Evolutionary conservation across 2,888 invertebrate genomes (phyloP), one percentile per base, ranked within the genome.

Genomic region (Lithophane semibrunnea): DNA sequence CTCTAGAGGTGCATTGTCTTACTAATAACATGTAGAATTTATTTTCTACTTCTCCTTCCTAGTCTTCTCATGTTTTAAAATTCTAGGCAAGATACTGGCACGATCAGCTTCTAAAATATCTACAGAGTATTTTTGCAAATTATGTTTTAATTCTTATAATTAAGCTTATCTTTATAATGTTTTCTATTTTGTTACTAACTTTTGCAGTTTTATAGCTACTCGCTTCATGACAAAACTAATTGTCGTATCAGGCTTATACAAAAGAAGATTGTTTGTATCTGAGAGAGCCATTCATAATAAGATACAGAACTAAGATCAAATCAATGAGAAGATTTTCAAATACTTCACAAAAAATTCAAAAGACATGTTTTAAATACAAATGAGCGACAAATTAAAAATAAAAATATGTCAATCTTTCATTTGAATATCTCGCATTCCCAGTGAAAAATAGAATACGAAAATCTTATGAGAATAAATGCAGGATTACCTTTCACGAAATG

Each of bases 401-500:
- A 60, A 47, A 54, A 66, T 16, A 29, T 18, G 29, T 54, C 7
- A 58, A 68, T 71, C 18, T 77, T 49, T 68, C 16, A 24, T 79
- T 79, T 24, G 1, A 64, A 58, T 77, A 44, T 21, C 29, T 67
- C 37, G 37, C 61, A 63, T 73, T 58, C 16, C 12, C 13, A 56
- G 18, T 24, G 18, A 37, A 63, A 83, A 83, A 63, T 67, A 56
- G 16, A 63, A 71, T n/a, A 79, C 21, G 18, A 84, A 71, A 49
- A 67, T 47, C 44, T 63, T 37, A 71, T 63, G 66, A 49, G 49
- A 68, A 29, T 47, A 71, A 79, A 66, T 67, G 24, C 47, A 71
- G 65, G 66, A 70, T 70, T 83, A 83, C 60, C 60, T 58, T 60
- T 58, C 64, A 47, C 47, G n/a, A 83, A 80, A 83, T 64, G 47